Base-by-base conservation (phyloP, 2,797 vertebrate genomes). In the Emydoidea blandingii region DNA sequence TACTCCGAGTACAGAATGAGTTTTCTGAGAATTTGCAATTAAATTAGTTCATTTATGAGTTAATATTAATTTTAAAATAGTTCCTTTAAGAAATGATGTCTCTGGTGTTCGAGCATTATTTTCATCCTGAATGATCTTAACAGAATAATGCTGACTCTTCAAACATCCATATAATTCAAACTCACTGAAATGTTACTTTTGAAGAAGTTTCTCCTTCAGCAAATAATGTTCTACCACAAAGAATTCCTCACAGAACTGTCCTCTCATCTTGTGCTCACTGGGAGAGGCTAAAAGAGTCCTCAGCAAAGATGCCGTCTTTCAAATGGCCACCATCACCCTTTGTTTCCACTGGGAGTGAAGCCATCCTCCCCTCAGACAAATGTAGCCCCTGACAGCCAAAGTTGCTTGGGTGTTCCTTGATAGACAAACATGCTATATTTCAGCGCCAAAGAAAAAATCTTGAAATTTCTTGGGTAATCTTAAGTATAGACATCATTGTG, bases 51-150 rank as follows among this genome's bases (percentile, higher is more conserved):
- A 31, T 62, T 31, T 62, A 62, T 31, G 14, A 31, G 29, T 62
- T 62, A 62, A 62, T 31, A 62, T 62, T 1, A 59, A 29, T 83
- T 91, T 74, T 84, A 88, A 68, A 54, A 54, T 62, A 74, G 53
- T 3, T 0, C 0, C 3, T 74, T 54, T 68, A 85, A 88, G 52
- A 91, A 89, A 83, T 52, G 59, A 3, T 15, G 1, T 1, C 0
- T 1, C 9, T 47, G 3, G 52, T 44, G 3, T 12, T 83, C n/a
- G 8, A 93, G 80, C 4, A 8, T 1, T 50, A 31, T 84, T 57
- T 5, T 50, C 81, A 68, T 88, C 27, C 5, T 79, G 41, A 83
- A 59, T 74, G 10, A 31, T 56, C 57, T 87, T 21, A 1, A 34
- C 18, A 3, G 0, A 65, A 29, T n/a, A 65, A 65, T n/a, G 15